phyloP scores from a whole-genome alignment of 2,797 vertebrate genomes.

The Thalassophryne amazonica region DNA sequence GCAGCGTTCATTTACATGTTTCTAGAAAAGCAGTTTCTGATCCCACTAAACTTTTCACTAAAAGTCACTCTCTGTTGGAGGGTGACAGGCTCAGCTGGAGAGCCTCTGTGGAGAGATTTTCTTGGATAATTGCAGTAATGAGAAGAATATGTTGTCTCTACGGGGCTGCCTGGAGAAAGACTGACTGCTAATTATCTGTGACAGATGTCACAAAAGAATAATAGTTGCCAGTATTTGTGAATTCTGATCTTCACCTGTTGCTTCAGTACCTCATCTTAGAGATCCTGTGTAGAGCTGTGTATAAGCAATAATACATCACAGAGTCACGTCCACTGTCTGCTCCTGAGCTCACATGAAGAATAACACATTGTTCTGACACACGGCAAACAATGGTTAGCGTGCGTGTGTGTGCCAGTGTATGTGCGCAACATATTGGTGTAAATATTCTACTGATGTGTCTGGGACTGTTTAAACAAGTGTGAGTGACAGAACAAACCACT shows the following conservation, averaged over 20 bases:
- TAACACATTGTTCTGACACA: background rate
- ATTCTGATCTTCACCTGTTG: constrained; percentile 4
- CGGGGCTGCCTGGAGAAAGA: constrained; percentile 23
- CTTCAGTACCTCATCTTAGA: constrained; percentile 26
- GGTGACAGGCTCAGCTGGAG: constrained; percentile 26
- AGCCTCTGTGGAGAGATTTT: constrained; percentile 30
- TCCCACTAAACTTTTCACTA: constrained; percentile 47
- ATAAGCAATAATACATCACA: constrained; percentile 9
- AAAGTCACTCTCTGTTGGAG: constrained; percentile 64
- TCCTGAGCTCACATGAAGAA: too few relatives aligned
- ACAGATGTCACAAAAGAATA: background rate
- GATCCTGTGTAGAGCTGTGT: background rate
- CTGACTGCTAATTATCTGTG: constrained; percentile 7
- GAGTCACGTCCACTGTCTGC: too few relatives aligned
- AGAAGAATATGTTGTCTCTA: constrained; percentile 53
- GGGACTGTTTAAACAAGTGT: constrained; percentile 23
- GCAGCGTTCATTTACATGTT: constrained; percentile 27
- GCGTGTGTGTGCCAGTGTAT: background rate
- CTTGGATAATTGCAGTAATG: constrained; percentile 23
- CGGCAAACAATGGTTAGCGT: background rate
- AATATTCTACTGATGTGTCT: constrained; percentile 12
- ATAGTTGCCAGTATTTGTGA: constrained; percentile 1
- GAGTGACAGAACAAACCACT: constrained; percentile 6
- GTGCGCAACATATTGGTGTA: constrained; percentile 17
- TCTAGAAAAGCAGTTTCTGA: constrained; percentile 46